Conservation (phyloP, 2,888 invertebrate species). For the Tenthredo amoena region DNA sequence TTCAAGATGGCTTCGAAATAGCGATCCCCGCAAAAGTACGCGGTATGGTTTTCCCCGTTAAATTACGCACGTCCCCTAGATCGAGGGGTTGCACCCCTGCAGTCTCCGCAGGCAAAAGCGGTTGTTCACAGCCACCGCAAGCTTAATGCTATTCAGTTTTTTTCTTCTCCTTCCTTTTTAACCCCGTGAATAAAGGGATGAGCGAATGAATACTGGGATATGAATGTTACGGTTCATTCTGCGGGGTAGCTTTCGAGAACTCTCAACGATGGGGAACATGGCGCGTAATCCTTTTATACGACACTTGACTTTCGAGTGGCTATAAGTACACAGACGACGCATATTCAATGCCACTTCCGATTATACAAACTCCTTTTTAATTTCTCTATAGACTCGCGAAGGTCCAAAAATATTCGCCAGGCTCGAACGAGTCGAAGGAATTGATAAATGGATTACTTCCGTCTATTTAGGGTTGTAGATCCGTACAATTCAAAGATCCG, state of each 20-base stretch:
- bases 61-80: constrained; percentile 28
- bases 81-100: constrained; percentile 68
- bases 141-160: constrained; percentile 65
- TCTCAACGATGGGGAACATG: background rate
- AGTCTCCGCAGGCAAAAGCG: constrained; percentile 62
- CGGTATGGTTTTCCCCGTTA: constrained; percentile 13
- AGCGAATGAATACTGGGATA: constrained; percentile 59
- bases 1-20: constrained; percentile 74
- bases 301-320: constrained; percentile 26
- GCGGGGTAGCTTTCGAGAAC: constrained; percentile 57
- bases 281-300: constrained; percentile 37
- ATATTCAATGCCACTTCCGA: background rate
- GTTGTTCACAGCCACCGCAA: constrained; percentile 67
- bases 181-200: constrained; percentile 58
- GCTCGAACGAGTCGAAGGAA: background rate
- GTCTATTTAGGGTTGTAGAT: background rate
- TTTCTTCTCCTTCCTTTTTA: constrained; percentile 61
- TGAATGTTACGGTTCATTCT: constrained; percentile 71
- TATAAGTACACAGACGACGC: background rate
- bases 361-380: background rate
- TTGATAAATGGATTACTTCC: background rate
- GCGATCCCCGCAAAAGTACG: constrained; percentile 61
- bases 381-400: background rate
- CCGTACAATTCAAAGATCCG: background rate
- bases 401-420: background rate